phyloP scores from a whole-genome alignment of 2,113 vertebrate species.

The Ciconia boyciana region DNA sequence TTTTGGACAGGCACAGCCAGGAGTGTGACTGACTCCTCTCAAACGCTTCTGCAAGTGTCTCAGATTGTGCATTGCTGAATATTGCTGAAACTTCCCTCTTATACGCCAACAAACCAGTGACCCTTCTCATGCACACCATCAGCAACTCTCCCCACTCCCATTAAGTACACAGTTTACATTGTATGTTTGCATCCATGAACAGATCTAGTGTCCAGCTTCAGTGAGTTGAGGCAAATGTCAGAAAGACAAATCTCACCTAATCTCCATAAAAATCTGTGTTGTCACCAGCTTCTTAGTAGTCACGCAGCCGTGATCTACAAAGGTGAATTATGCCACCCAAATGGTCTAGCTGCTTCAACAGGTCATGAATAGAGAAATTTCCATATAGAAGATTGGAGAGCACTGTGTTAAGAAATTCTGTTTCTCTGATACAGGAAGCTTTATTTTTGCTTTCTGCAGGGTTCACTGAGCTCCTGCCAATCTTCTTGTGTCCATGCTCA shows the following conservation, averaged over 20 bases:
- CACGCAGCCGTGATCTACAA: neutral
- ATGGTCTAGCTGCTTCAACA: neutral
- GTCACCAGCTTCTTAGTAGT: neutral
- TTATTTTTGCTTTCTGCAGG: neutral
- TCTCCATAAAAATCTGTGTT: neutral
- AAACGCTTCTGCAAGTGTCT: neutral
- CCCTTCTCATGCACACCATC: neutral
- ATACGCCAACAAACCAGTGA: rapidly evolving
- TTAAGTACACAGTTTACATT: neutral
- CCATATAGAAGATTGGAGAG: neutral
- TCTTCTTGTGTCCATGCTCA: neutral
- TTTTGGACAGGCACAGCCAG: neutral
- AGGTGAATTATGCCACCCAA: neutral
- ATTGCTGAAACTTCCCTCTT: neutral
- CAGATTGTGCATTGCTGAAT: neutral
- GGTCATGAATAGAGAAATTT: neutral
- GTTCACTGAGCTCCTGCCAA: neutral
- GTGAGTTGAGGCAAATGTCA: neutral
- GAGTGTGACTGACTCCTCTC: neutral
- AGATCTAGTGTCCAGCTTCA: neutral
- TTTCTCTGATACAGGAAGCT: neutral
- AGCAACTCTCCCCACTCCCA: neutral
- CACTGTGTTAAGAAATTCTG: neutral
- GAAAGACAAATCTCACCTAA: neutral
- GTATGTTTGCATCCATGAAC: neutral